Evolutionary conservation across 35 echinoderm and acorn worm species (phyloP), one percentile per base, ranked within the genome.

Genomic region (Apostichopus californicus): DNA sequence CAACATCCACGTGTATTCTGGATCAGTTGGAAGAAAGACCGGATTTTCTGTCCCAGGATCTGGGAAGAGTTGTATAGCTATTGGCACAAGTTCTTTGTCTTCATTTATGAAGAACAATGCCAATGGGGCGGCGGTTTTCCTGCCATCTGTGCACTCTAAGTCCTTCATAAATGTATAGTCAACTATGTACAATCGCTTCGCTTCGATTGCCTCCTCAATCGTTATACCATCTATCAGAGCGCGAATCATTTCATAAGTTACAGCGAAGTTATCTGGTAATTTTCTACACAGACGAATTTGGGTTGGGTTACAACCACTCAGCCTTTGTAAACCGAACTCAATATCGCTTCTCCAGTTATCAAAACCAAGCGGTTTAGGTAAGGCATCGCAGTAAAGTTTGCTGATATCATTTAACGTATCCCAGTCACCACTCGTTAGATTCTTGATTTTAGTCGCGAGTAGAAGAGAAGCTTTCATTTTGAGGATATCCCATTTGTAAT

Each of bases 1-100:
- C 34, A 98, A 78, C 5, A 98, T 73, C 96, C 96, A 98, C 4
- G 94, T 93, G 83, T 94, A 98, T 60, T 95, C 92, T 10, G 86
- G 92, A 86, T 98, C 96, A 77, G 96, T 95, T 34, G 96, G 96
- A 9, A 98, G 83, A 68, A 98, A 98, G 12, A 96, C 95, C 72
- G 95, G 95, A 56, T 94, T 96, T 63, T 94, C 86, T 11, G 86
- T 81, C n/a, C 68, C 60, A n/a, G 92, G 90, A 14, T 96, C 90
- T 22, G 87, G 95, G 57, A 86, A 83, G 17, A 96, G 86, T 77
- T 96, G 95, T 20, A 96, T 96, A 6, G 95, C 95, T 23, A 96
- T 59, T 10, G 95, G 95, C 73, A 89, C 83, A 28, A 96, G 78
- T 24, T 94, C 85, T 91, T 78, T 78, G 10, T 94, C 77, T 18